These are phyloP conservation scores for Colinus virginianus DNA, from an alignment of 2,113 vertebrate genomes.

Conservation along the genomic window DNA sequence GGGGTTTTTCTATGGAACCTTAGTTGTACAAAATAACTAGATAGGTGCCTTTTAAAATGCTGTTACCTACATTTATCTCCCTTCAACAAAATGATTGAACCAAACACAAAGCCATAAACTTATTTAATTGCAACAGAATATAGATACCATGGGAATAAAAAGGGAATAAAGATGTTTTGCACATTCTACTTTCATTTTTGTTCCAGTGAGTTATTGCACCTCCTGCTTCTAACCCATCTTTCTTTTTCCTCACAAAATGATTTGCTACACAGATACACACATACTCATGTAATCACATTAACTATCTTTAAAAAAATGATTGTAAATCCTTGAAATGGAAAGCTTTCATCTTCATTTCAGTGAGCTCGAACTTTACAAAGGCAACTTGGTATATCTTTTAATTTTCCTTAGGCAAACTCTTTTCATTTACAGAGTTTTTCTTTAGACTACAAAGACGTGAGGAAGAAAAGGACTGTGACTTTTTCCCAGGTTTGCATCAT, in stretches of 20 bases:
- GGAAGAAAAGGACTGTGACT: neutral
- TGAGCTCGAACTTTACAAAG: constrained; percentile 1
- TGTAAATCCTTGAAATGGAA: neutral
- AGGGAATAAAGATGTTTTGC: neutral
- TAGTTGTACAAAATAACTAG: neutral
- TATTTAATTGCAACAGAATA: neutral
- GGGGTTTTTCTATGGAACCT: neutral
- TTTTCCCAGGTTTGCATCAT: neutral
- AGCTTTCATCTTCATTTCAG: constrained; percentile 35
- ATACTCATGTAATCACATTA: neutral
- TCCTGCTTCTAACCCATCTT: neutral
- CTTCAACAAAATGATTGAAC: neutral
- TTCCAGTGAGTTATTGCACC: neutral
- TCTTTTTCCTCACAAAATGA: neutral
- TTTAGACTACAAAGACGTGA: neutral
- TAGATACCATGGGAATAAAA: neutral
- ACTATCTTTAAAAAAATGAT: constrained; percentile 12
- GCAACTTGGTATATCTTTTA: neutral
- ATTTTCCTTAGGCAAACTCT: constrained; percentile 15
- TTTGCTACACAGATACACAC: neutral
- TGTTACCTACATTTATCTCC: neutral
- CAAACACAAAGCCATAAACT: neutral
- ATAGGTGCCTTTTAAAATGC: neutral
- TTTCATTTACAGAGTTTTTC: neutral
- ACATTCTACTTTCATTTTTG: neutral